Evolutionary conservation across 2,797 vertebrate species (phyloP), one percentile per base, ranked within the genome.

Genomic region (Lagodon rhomboides): DNA sequence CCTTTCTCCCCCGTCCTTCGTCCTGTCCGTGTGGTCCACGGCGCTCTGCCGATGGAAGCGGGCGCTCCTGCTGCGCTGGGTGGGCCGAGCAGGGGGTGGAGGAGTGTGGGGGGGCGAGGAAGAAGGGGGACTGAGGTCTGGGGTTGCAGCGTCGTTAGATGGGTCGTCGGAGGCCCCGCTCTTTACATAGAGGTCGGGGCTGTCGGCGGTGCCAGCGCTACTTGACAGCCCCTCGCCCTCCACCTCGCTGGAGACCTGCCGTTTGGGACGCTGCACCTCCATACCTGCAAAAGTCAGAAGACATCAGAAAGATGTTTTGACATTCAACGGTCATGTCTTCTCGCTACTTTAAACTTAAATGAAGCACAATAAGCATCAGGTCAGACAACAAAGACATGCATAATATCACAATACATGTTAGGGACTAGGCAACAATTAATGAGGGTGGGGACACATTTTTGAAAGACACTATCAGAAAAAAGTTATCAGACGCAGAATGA

Each of bases 101-200:
- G 94, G 90, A 15, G 91, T 90, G 94, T 15, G 97, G 92, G 96
- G 94, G 0, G 95, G 93, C 3, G 98, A 97, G 67, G 97, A 97
- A 67, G 96, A 95, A 0, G 97, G 96, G 1, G 96, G 96, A 83
- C 98, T 98, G 85, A 96, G 96, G 91, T 96, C 93, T 0, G 98
- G 97, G 81, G 97, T 99, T 86, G 96, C 97, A 0, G 97, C 97
- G 1, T 97, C 96, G 64, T 97, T 97, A 0, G 98, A 97, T 1
- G 96, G 97, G 73, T 94, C 41, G 88, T 98, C 93, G 2, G 97
- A 98, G n/a, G 83, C 94, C 0, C 4, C 79, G 6, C 92, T 93
- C 82, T 99, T 99, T 84, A 96, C 94, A 84, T 99, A 99, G 63
- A 99, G 96, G 89, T 98, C 98, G 0, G 98, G 97, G 92, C 98